Conservation (phyloP, 2,888 invertebrate genomes). For the Cyclophora punctaria region DNA sequence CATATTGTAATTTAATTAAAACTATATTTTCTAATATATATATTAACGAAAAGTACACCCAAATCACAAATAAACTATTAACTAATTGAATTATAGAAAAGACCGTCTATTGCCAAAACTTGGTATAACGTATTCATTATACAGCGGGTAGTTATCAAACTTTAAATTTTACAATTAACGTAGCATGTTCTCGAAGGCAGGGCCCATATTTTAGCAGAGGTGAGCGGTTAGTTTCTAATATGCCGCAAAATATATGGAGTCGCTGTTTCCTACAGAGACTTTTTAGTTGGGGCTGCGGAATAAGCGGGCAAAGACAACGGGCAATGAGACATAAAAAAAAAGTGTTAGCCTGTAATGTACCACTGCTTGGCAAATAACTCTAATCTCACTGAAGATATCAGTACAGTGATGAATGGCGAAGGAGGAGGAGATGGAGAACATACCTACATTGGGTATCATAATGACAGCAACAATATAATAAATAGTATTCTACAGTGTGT, state of each 20-base stretch:
- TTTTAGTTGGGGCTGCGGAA: constrained; percentile 29
- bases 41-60: neutral
- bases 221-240: constrained; percentile 49
- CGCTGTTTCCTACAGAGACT: constrained; percentile 42
- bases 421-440: too few relatives aligned
- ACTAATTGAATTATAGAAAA: constrained; percentile 20
- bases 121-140: constrained; percentile 8
- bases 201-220: constrained; percentile 55
- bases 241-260: constrained; percentile 46
- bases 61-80: constrained; percentile 17
- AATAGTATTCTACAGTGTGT: too few relatives aligned
- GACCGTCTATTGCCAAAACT: constrained; percentile 41
- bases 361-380: too few relatives aligned
- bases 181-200: constrained; percentile 38
- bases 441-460: too few relatives aligned
- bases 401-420: too few relatives aligned
- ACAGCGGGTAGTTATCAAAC: constrained; percentile 43
- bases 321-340: too few relatives aligned
- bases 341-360: too few relatives aligned
- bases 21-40: too few relatives aligned
- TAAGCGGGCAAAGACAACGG: too few relatives aligned
- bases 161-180: constrained; percentile 59
- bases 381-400: too few relatives aligned
- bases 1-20: too few relatives aligned
- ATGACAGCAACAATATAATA: too few relatives aligned